Evolutionary conservation across 2,113 vertebrate species (phyloP).

Genomic region (Chinchilla lanigera): DNA sequence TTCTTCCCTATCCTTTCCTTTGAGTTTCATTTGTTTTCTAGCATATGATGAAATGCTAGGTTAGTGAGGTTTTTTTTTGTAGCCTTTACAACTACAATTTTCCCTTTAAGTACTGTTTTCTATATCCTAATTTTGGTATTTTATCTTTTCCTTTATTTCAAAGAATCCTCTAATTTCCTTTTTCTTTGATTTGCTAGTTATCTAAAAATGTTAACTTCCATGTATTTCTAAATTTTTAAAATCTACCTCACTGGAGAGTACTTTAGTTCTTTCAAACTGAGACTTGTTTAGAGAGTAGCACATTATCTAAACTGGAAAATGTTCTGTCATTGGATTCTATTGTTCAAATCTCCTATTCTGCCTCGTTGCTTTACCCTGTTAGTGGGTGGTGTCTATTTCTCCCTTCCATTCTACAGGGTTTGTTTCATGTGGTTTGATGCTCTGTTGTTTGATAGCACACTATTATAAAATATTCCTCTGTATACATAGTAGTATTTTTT

Average conservation of each 20-base stretch:
- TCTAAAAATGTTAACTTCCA: neutral
- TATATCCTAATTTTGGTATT: neutral
- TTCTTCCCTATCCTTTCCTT: neutral
- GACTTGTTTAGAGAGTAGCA: neutral
- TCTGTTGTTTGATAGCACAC: neutral
- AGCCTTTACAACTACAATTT: neutral
- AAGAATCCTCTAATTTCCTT: neutral
- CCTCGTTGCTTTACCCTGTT: neutral
- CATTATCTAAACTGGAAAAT: neutral
- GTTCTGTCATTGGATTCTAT: neutral
- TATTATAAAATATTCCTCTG: neutral
- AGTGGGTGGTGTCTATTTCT: no score
- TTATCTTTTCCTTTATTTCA: neutral
- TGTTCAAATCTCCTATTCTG: neutral
- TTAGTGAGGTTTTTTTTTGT: neutral
- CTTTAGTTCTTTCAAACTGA: neutral
- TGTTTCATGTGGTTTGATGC: neutral
- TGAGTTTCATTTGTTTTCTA: neutral
- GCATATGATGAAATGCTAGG: neutral
- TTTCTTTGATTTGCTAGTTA: neutral
- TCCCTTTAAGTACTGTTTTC: neutral
- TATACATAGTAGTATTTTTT: neutral
- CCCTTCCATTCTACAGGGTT: neutral
- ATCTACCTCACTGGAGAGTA: neutral
- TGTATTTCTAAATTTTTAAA: neutral